Percentiles rank a stretch among this genome's conserved stretches.
Conservation (phyloP, 2,888 invertebrate species). For the Diplazon laetatorius region DNA sequence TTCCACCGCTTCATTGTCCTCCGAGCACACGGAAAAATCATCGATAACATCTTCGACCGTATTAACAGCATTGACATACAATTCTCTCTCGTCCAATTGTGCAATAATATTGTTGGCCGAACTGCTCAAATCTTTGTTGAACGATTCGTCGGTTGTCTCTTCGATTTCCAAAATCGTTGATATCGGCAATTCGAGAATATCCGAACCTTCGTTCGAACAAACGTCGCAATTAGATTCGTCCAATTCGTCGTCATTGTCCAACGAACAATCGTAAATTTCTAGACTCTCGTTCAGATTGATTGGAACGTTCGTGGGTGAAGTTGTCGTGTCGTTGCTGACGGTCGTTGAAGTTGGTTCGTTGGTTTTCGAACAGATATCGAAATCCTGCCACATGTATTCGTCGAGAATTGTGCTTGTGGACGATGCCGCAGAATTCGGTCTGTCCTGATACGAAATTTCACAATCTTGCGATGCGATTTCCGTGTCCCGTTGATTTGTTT, state of each 20-base stretch:
- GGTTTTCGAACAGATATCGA: slow-evolving; percentile 16
- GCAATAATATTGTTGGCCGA: slow-evolving; percentile 77
- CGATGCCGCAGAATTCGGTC: slow-evolving; percentile 17
- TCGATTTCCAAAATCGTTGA: slow-evolving; percentile 70
- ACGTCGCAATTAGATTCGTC: slow-evolving; percentile 28
- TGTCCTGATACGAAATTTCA: slow-evolving; percentile 25
- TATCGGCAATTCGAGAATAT: slow-evolving; percentile 73
- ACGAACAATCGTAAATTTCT: slow-evolving; percentile 55
- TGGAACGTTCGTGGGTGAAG: neutral
- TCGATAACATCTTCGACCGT: slow-evolving; percentile 72
- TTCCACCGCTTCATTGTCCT: too few species aligned
- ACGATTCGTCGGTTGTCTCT: slow-evolving; percentile 72
- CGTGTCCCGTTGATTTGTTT: slow-evolving; percentile 21
- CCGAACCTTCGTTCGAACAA: slow-evolving; percentile 69
- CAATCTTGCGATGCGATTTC: neutral
- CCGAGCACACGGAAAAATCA: slow-evolving; percentile 64
- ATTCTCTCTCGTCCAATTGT: slow-evolving; percentile 72
- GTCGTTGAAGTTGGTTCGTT: neutral
- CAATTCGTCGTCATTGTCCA: slow-evolving; percentile 47
- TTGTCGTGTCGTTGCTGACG: neutral
- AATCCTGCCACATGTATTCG: slow-evolving; percentile 64
- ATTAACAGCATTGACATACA: slow-evolving; percentile 65
- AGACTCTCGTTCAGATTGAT: slow-evolving; percentile 39
- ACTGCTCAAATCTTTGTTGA: slow-evolving; percentile 74
- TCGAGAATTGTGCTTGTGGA: slow-evolving; percentile 36